A percentile compares a stretch with the other conserved stretches of the same genome.
Evolutionary conservation across 2,113 vertebrate species (phyloP).

Genomic region (Callorhinus ursinus): DNA sequence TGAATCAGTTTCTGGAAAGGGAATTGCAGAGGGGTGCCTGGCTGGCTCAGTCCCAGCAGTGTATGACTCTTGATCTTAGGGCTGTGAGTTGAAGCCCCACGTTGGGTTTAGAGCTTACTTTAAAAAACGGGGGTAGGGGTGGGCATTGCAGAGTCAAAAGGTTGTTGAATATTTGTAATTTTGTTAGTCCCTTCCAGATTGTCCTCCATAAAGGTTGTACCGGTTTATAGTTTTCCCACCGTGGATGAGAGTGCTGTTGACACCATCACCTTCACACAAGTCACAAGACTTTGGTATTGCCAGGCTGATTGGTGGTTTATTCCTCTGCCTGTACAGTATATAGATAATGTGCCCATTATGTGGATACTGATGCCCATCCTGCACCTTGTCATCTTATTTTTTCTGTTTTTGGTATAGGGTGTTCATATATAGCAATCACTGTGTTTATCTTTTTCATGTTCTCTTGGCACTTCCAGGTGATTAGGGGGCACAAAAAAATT

Average conservation of each 20-base stretch:
- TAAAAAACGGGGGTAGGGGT: background rate
- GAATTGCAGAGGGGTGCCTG: background rate
- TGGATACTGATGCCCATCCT: background rate
- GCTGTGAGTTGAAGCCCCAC: background rate
- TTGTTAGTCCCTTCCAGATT: background rate
- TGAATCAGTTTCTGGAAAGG: background rate
- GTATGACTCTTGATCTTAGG: background rate
- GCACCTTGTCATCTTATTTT: background rate
- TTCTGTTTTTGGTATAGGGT: background rate
- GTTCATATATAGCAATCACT: background rate
- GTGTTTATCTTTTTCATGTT: background rate
- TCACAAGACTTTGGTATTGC: background rate
- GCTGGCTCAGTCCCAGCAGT: background rate
- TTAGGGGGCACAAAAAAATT: background rate
- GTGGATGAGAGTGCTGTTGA: no score
- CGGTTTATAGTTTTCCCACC: accelerated
- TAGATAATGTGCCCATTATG: background rate
- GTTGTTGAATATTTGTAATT: background rate
- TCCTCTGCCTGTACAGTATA: background rate
- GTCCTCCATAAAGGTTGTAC: background rate
- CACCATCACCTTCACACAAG: background rate
- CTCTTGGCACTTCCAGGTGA: background rate
- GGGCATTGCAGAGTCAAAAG: background rate
- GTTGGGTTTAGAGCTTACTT: background rate
- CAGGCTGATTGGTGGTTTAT: background rate